These are phyloP conservation scores for Yponomeuta malinellus DNA, from an alignment of 2,888 invertebrate genomes.

Conservation along the genomic window DNA sequence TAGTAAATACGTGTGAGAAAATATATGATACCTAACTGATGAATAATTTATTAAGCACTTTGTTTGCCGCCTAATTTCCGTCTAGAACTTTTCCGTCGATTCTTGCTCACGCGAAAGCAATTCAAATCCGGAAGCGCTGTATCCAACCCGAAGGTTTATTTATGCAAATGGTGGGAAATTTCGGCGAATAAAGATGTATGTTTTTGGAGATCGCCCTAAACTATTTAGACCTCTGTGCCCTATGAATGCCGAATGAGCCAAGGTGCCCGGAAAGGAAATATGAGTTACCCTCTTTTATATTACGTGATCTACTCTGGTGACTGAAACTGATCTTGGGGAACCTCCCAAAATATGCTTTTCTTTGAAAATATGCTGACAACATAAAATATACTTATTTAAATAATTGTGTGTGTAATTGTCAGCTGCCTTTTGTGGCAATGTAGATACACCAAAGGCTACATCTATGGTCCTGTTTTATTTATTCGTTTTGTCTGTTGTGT, in stretches of 20 bases:
- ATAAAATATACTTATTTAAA: no score
- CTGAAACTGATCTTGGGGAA: not conserved
- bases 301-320: conserved; percentile 31
- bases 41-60: not conserved
- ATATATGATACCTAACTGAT: not conserved
- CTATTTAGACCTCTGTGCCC: conserved; percentile 41
- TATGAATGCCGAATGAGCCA: conserved; percentile 47
- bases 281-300: conserved; percentile 32
- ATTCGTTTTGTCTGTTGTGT: no score
- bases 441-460: no score
- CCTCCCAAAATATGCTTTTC: no score
- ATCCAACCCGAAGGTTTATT: not conserved
- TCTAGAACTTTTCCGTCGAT: not conserved
- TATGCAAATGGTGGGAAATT: not conserved
- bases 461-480: no score
- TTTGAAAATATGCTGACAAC: no score
- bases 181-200: conserved; percentile 2
- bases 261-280: conserved; percentile 37
- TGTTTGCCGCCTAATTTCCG: not conserved
- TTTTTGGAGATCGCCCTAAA: conserved; percentile 21
- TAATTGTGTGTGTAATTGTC: no score
- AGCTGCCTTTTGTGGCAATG: no score
- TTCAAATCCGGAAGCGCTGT: not conserved
- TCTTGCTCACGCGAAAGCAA: not conserved
- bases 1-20: not conserved